phyloP scores from a whole-genome alignment of 2,113 vertebrate species.

The Chamaea fasciata region DNA sequence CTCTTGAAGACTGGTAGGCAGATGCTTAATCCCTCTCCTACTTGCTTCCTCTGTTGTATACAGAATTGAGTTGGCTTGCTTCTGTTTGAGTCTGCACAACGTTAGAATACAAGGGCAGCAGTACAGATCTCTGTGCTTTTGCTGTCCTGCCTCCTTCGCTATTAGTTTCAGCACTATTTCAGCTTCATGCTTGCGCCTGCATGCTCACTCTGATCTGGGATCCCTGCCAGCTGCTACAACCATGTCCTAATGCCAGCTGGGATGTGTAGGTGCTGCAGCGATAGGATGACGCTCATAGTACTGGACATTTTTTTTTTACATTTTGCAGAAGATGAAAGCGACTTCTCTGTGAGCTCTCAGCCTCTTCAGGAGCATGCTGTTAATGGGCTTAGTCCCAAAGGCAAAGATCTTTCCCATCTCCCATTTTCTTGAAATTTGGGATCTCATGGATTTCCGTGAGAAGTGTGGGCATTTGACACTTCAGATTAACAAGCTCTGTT shows the following conservation, averaged over 20 bases:
- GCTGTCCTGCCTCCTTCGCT: not conserved
- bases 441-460: not conserved
- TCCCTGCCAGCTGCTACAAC: not conserved
- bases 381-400: not conserved
- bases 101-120: not conserved
- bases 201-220: not conserved
- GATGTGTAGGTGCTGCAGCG: not conserved
- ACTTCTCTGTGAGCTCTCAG: not conserved
- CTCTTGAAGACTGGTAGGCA: not conserved
- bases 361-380: not conserved
- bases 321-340: not conserved
- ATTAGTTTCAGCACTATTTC: not conserved
- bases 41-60: not conserved
- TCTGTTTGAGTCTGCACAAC: not conserved
- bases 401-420: not conserved
- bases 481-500: not conserved
- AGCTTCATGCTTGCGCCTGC: not conserved
- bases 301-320: not conserved
- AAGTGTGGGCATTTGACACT: not conserved
- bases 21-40: not conserved
- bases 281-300: not conserved
- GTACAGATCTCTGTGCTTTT: not conserved
- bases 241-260: not conserved
- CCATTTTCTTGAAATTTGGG: not conserved
- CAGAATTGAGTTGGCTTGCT: not conserved